Evolutionary conservation across 2,888 invertebrate genomes (phyloP).

Genomic region (Thymelicus acteon): DNA sequence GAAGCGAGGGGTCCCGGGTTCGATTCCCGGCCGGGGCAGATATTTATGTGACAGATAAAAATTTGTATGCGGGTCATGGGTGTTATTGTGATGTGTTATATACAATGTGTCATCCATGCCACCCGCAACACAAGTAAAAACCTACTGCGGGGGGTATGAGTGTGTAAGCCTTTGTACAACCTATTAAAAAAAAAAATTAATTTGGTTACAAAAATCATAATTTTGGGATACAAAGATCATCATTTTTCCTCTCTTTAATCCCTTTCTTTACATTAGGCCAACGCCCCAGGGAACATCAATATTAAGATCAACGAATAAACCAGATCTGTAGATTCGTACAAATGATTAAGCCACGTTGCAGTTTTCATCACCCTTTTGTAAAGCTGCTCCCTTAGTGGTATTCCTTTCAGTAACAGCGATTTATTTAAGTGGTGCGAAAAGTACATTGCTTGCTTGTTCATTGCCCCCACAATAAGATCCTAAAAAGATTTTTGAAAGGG

Average conservation of each 20-base stretch:
- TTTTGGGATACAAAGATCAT: no score
- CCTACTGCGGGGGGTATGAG: no score
- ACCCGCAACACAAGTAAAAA: no score
- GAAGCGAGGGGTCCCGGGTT: no score
- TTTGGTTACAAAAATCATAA: no score
- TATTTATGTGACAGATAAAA: no score
- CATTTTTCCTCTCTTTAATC: not conserved
- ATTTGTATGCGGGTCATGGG: no score
- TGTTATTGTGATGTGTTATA: no score
- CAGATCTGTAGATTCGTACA: slow-evolving; percentile 43
- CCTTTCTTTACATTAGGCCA: slow-evolving; percentile 11
- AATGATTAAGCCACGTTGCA: slow-evolving; percentile 71
- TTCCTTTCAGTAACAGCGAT: slow-evolving; percentile 72
- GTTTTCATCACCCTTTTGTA: slow-evolving; percentile 50
- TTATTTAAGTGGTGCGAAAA: slow-evolving; percentile 66
- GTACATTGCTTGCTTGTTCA: slow-evolving; percentile 66
- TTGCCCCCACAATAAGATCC: slow-evolving; percentile 58
- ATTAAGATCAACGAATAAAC: slow-evolving; percentile 37
- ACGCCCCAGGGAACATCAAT: slow-evolving; percentile 20
- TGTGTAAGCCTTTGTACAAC: no score
- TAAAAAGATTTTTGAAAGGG: slow-evolving; percentile 56
- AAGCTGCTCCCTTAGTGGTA: slow-evolving; percentile 51
- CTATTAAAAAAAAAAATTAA: no score
- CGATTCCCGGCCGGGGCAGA: no score
- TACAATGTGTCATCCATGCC: no score